A percentile compares a stretch with the other conserved stretches of the same genome.
Conservation (phyloP, 2,113 vertebrate species). For the Periophthalmus modestus region DNA sequence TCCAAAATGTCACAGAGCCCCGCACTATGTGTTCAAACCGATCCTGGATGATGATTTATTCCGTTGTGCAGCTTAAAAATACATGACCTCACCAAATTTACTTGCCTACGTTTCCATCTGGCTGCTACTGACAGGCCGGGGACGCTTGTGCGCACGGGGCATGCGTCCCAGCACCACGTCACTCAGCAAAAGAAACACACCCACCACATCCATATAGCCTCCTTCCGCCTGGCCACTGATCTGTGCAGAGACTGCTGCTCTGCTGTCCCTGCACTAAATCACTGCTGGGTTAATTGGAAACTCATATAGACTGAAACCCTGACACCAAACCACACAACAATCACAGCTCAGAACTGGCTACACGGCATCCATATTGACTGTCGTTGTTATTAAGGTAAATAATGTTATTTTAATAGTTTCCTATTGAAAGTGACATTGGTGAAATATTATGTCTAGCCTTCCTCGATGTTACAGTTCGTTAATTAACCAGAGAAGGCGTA, state of each 20-base stretch:
- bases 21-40: slow-evolving; percentile 36
- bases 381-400: not conserved
- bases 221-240: slow-evolving; percentile 13
- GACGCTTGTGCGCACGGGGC: slow-evolving; percentile 69
- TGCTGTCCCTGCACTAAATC: slow-evolving; percentile 4
- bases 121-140: slow-evolving; percentile 74
- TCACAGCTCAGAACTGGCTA: not conserved
- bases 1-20: slow-evolving; percentile 26
- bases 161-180: slow-evolving; percentile 73
- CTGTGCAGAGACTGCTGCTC: not conserved
- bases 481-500: no score
- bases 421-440: no score
- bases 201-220: slow-evolving; percentile 47
- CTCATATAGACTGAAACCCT: not conserved
- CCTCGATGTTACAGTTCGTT: no score
- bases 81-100: slow-evolving; percentile 75
- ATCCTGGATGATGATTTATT: slow-evolving; percentile 56
- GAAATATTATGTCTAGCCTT: no score
- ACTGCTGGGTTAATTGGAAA: slow-evolving; percentile 6
- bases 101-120: slow-evolving; percentile 74
- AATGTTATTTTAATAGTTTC: no score
- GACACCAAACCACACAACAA: not conserved
- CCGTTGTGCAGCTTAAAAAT: slow-evolving; percentile 70
- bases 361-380: not conserved
- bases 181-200: slow-evolving; percentile 68